Evolutionary conservation across 2,888 invertebrate genomes (phyloP), one percentile per base, ranked within the genome.

Genomic region (Ectemnius lituratus): DNA sequence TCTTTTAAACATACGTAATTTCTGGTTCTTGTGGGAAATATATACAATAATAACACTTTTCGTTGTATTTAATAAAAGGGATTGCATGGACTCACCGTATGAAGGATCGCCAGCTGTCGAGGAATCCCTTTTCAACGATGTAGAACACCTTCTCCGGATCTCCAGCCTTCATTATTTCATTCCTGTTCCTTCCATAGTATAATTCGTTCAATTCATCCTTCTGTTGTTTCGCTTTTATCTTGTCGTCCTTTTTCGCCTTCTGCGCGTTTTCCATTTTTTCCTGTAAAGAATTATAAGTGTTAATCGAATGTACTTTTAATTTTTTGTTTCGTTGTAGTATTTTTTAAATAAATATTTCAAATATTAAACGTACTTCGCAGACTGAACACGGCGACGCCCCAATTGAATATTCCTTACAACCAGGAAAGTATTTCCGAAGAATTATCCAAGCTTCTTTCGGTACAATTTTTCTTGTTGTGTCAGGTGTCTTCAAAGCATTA

Each of bases 391-490:
- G 83, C 20, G 84, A 73, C 0, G 89, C 81, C 23, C 83, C 83
- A 6, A 84, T 63, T 0, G 86, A 65, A 75, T 92, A 92, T 71
- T 90, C 88, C 67, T 88, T 90, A n/a, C 90, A 86, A 56, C 85
- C 84, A 11, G 91, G 91, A 81, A 92, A 92, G 82, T 92, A 93
- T 66, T 90, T 90, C 76, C 89, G 88, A 20, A 94, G 85, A 71
- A 92, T 91, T 28, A 84, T 75, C 93, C 93, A 94, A 2, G 92
- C 92, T 74, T 90, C 88, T 5, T 85, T 82, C 0, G 93, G 91
- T 8, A 94, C 91, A 37, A 93, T 84, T 81, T 92, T 91, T 62
- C 93, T 89, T 66, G 86, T 85, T 0, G 89, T 85, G 67, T 88
- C 85, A 8, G 87, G 87, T 14, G 87, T 89, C 47, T 90, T 89